These are phyloP conservation scores for Karalla daura DNA, from an alignment of 2,797 vertebrate genomes.

Conservation along the genomic window DNA sequence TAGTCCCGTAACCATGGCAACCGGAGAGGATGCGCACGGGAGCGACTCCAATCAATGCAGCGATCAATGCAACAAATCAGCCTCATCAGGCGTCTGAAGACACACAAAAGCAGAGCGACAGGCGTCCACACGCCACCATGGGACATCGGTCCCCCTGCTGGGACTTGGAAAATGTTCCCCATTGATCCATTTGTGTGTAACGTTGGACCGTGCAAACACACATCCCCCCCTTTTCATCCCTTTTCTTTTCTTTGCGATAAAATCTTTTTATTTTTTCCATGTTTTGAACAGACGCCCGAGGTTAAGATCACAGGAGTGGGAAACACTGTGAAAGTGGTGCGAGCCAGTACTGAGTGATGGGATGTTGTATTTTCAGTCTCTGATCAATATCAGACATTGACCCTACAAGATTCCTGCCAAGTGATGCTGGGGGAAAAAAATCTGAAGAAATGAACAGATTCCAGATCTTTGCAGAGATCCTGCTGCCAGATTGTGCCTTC, in stretches of 20 bases:
- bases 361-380: slow-evolving; percentile 25
- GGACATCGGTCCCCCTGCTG: background rate
- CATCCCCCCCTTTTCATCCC: too few species aligned
- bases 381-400: slow-evolving; percentile 45
- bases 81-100: slow-evolving; percentile 26
- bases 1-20: slow-evolving; percentile 58
- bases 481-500: slow-evolving; percentile 13
- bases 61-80: slow-evolving; percentile 48
- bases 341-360: background rate
- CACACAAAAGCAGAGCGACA: background rate
- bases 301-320: slow-evolving; percentile 2
- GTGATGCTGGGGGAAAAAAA: slow-evolving; percentile 2
- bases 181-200: background rate
- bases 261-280: slow-evolving; percentile 9
- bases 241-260: background rate
- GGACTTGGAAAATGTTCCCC: background rate
- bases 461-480: slow-evolving; percentile 22
- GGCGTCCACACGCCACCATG: background rate
- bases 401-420: slow-evolving; percentile 19
- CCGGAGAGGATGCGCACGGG: slow-evolving; percentile 8
- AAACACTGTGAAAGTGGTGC: slow-evolving; percentile 26
- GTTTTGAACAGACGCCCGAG: background rate
- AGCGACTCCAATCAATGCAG: slow-evolving; percentile 37
- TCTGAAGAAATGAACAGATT: slow-evolving; percentile 33
- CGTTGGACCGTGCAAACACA: background rate